Evolutionary conservation across 2,888 invertebrate genomes (phyloP), one percentile per base, ranked within the genome.

Genomic region (Drosophila histrio): DNA sequence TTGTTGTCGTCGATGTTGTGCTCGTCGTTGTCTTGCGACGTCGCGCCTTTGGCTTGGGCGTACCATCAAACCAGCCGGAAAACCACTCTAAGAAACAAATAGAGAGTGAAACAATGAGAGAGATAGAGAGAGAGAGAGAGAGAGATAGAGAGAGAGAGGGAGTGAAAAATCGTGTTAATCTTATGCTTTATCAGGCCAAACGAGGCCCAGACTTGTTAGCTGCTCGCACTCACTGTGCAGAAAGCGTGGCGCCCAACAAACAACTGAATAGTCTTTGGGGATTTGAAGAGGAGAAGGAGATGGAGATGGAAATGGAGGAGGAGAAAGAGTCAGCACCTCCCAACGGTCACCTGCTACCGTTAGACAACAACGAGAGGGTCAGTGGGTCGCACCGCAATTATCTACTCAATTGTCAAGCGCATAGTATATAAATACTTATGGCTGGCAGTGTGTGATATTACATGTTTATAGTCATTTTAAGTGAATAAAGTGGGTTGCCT

Each of bases 11-110:
- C 1, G 90, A 44, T 21, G 59, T 50, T 2, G 52, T 52, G n/a
- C 26, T 90, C 52, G 91, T 67, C 11, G 89, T 89, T 15, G 89
- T 87, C 1, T 75, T 72, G 19, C 85, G 77, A 1, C 85, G 87
- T 28, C 81, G 71, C 11, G 72, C 77, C 67, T 89, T 89, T 0
- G 87, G 66, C 22, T 69, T 84, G 2, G 84, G 73, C 17, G 77
- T 78, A 3, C 74, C 87, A 24, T 91, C 90, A 76, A 93, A 93
- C 93, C 93, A 93, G 61, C 91, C 90, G 36, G 89, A 91, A 70
- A 94, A 93, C 94, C 94, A 94, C 78, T 89, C 91, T 91, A 57
- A 6, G 26, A 49, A 15, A 26, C 0, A n/a, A 9, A 22, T 6
- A 24, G 13, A 22, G 13, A 19, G 15, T 11, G 2, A 6, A 4